These are phyloP conservation scores for Bergia sp. DNA, from an alignment of 92 coral and sea anemone species.

Conservation along the genomic window DNA sequence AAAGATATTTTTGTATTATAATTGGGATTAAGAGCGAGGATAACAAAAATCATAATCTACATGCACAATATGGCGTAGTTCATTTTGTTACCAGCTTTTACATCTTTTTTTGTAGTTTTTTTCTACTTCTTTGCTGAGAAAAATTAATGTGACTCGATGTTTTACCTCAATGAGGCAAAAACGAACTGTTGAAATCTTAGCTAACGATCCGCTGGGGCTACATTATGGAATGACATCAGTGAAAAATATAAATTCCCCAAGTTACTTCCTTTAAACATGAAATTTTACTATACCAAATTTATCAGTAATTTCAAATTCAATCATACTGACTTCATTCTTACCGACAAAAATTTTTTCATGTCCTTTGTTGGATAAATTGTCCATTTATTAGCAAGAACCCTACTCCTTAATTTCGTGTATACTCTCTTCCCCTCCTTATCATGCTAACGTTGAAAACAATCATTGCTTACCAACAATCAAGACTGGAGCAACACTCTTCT, in stretches of 20 bases:
- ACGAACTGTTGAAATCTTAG: no score
- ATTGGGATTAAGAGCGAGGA: background rate
- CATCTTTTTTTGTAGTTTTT: no score
- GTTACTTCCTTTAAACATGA: background rate
- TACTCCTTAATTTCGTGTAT: background rate
- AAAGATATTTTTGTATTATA: background rate
- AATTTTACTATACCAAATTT: no score
- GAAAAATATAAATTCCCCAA: background rate
- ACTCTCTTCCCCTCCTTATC: background rate
- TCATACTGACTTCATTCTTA: background rate
- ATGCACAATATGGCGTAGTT: background rate
- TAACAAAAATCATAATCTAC: background rate
- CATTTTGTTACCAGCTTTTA: background rate
- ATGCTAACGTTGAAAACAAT: background rate
- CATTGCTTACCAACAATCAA: constrained; percentile 1
- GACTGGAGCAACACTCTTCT: background rate
- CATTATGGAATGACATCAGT: background rate
- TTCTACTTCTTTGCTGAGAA: no score
- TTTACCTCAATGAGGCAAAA: no score
- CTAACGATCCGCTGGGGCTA: background rate
- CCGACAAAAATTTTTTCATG: background rate
- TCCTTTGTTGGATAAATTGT: background rate
- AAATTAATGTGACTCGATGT: no score
- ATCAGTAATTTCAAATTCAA: no score
- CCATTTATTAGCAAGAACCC: background rate